Evolutionary conservation across 2,888 invertebrate genomes (phyloP), one percentile per base, ranked within the genome.

Genomic region (Acleris emargana): DNA sequence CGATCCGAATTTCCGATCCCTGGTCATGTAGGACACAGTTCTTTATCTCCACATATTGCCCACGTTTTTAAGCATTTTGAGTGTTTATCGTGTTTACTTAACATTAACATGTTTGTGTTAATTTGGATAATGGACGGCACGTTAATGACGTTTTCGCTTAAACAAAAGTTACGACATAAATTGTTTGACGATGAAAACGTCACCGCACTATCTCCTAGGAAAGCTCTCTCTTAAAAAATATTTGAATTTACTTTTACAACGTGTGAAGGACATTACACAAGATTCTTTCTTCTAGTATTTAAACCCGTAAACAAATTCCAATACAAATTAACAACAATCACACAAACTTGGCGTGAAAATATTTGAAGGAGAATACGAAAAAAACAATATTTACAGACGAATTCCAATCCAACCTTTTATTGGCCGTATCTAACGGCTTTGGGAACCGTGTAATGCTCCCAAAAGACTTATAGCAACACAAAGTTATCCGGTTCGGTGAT

Each of bases 1-100:
- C n/a, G n/a, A n/a, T n/a, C n/a, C n/a, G n/a, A n/a, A n/a, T n/a
- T n/a, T n/a, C n/a, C n/a, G n/a, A n/a, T n/a, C n/a, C n/a, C n/a
- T n/a, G n/a, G 76, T 77, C 75, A 72, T 72, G 72, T 76, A 73
- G 75, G 80, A 76, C 79, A 77, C 68, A 76, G 79, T 73, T 77
- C 72, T 77, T 81, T 81, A 82, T 84, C 81, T 76, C 13, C n/a
- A 28, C 28, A 67, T 74, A 73, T 68, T 72, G 73, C 72, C 73
- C 72, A 73, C 68, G 69, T 72, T 69, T 72, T 69, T 72, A 71
- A 71, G 72, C 76, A 72, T 70, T 64, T 68, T 62, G 64, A 72
- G 68, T 72, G 63, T 54, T 73, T 71, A 68, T 70, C 71, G 70
- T 72, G 69, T 70, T 75, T 71, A 73, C 72, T 71, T 73, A 70